These are phyloP conservation scores for Adela reaumurella DNA, from an alignment of 2,888 invertebrate genomes.

Conservation along the genomic window DNA sequence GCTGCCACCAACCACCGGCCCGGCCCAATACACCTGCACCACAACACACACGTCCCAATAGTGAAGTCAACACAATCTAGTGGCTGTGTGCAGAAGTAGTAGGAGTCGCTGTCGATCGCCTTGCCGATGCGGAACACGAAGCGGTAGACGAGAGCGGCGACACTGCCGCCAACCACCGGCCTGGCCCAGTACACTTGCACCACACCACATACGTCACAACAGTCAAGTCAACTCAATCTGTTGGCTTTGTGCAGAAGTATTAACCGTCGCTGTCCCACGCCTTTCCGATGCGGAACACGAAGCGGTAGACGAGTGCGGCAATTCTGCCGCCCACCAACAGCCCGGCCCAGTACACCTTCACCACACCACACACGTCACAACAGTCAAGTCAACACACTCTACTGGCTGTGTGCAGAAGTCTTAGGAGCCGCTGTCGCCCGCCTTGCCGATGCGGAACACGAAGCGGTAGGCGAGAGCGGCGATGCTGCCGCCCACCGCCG, in stretches of 20 bases:
- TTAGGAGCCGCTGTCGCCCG: constrained; percentile 70
- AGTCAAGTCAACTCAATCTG: too few relatives aligned
- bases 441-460: constrained; percentile 67
- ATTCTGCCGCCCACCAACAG: constrained; percentile 74
- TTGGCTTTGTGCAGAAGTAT: too few relatives aligned
- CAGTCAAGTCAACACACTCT: too few relatives aligned
- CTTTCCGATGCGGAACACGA: constrained; percentile 67
- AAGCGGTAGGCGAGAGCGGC: constrained; percentile 73
- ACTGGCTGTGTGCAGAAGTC: constrained; percentile 83
- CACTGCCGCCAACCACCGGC: constrained; percentile 72
- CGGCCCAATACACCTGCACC: constrained; percentile 79
- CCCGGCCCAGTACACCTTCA: constrained; percentile 82
- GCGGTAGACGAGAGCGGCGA: constrained; percentile 71
- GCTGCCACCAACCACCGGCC: constrained; percentile 75
- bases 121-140: constrained; percentile 66
- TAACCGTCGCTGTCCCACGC: too few relatives aligned
- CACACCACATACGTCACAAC: too few relatives aligned
- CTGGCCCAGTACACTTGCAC: constrained; percentile 82
- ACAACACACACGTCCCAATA: too few relatives aligned
- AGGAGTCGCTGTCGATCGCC: too few relatives aligned
- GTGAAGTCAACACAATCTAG: too few relatives aligned
- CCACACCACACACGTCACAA: too few relatives aligned
- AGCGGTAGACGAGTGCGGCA: constrained; percentile 71
- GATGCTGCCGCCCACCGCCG: constrained; percentile 70
- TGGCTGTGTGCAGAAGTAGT: too few relatives aligned